These are phyloP conservation scores for Dendroctonus valens DNA, from an alignment of 1,140 invertebrate species.

Conservation along the genomic window DNA sequence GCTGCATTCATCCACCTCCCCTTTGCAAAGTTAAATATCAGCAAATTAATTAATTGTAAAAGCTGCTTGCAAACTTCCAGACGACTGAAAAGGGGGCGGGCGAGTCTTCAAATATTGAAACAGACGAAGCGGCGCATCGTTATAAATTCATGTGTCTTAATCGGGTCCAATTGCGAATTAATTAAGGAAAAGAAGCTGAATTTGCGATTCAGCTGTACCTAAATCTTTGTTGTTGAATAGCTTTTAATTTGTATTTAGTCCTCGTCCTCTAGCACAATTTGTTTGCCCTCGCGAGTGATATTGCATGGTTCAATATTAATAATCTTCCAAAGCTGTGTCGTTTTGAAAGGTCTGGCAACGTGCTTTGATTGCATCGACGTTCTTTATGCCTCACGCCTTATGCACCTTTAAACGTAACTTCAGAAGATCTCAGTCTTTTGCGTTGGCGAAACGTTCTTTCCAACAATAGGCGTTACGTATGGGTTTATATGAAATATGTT, in stretches of 20 bases:
- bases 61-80: no score
- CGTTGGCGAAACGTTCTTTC: no score
- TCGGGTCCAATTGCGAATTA: not conserved
- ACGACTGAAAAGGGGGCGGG: no score
- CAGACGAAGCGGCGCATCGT: not conserved
- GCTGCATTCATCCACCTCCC: no score
- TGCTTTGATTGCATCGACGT: no score
- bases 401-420: no score
- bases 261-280: not conserved
- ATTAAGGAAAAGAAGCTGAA: not conserved
- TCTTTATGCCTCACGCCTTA: no score
- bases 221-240: not conserved
- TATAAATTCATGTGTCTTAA: conserved; percentile 9
- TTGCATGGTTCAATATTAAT: not conserved
- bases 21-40: no score
- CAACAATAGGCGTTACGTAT: no score
- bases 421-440: no score
- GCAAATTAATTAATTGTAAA: no score
- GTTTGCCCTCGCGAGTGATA: not conserved
- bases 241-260: not conserved
- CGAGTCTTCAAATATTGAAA: conserved; percentile 10
- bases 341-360: not conserved
- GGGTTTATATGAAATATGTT: not conserved
- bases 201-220: not conserved
- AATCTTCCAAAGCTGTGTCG: not conserved